Evolutionary conservation across 2,888 invertebrate genomes (phyloP).

Genomic region (Halocaridina rubra): DNA sequence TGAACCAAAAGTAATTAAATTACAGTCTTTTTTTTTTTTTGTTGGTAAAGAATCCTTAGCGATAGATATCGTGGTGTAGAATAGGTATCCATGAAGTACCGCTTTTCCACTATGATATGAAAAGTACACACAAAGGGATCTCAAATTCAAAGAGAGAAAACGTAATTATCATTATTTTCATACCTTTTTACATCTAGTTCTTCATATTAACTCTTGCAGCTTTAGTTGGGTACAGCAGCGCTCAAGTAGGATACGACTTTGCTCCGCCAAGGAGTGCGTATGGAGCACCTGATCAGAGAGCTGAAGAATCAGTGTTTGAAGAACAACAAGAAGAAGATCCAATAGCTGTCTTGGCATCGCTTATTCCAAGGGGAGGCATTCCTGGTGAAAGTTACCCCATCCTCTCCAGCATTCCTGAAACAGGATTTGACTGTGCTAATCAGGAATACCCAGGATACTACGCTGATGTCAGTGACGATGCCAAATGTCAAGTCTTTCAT

Average conservation of each 20-base stretch:
- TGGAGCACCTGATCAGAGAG: background rate
- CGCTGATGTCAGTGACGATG: conserved; percentile 7
- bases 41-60: too few relatives aligned
- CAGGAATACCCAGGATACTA: conserved; percentile 16
- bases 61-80: too few relatives aligned
- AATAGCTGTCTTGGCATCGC: background rate
- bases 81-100: too few relatives aligned
- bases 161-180: too few relatives aligned
- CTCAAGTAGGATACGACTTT: background rate
- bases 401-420: conserved; percentile 10
- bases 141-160: too few relatives aligned
- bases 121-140: too few relatives aligned
- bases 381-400: conserved; percentile 20
- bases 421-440: conserved; percentile 11
- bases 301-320: background rate
- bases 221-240: background rate
- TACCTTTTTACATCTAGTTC: background rate
- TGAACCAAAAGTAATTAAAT: too few relatives aligned
- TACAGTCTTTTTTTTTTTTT: too few relatives aligned
- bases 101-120: too few relatives aligned
- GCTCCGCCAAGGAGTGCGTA: background rate
- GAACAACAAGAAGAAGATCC: background rate
- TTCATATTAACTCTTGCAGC: background rate
- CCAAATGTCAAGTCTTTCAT: conserved; percentile 17
- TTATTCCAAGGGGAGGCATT: conserved; percentile 14